Evolutionary conservation across 2,888 invertebrate species (phyloP), one percentile per base, ranked within the genome.

Genomic region (Allygus modestus): DNA sequence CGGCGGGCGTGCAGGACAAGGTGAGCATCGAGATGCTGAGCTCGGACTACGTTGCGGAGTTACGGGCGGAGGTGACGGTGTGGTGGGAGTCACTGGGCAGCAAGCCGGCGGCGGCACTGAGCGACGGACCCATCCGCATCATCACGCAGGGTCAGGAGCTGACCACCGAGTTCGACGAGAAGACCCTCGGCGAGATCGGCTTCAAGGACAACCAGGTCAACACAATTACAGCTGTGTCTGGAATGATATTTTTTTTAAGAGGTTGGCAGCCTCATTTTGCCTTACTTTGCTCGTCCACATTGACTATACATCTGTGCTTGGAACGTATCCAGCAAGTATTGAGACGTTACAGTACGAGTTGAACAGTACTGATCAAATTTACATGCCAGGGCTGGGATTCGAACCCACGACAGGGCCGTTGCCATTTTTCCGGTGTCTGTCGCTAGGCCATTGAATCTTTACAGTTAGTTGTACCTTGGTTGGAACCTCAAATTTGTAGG

Each of bases 111-210:
- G 33, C 51, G 12, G 73, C 73, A 15, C 41, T 51, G 17, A 69
- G 69, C 28, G 88, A 88, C 84, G 89, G 90, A 37, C 97, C 97
- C 0, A 93, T 98, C 81, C 92, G 98, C 69, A 97, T 98, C 93
- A 98, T 98, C 87, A 98, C 97, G 0, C 96, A 96, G 89, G 98
- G 98, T 0, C 98, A 98, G 90, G 98, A 98, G 89, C 91, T 98
- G 9, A 97, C 97, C 0, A 95, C 96, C 2, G 98, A 98, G 88
- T 96, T 96, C 88, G 98, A 98, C 89, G 98, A 98, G 89, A 95
- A 98, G 88, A 96, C 96, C 0, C 91, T 98, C 0, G 95, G 94
- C 54, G 98, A 98, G 90, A 96, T 97, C 92, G 97, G 97, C 28
- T 97, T 98, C 89, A 98, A 98, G 90, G 98, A 98, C 90, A 95